Evolutionary conservation across 2,888 invertebrate species (phyloP), one percentile per base, ranked within the genome.

Genomic region (Pemphredon lugubris): DNA sequence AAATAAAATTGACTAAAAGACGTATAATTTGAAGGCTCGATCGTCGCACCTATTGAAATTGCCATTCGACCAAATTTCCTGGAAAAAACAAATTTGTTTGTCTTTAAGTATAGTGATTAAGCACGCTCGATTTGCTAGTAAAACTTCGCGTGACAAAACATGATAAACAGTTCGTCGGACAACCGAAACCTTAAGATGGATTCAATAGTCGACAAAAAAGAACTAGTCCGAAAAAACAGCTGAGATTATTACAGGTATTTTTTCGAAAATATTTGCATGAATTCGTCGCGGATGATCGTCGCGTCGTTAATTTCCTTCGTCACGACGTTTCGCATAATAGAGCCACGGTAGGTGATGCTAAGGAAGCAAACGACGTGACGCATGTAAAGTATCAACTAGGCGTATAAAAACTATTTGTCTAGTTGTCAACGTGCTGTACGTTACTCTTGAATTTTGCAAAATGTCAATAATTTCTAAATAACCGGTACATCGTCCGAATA

Each of bases 201-300:
- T 45, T 32, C 53, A 37, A 51, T 51, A 26, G 13, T 4, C 20
- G n/a, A 6, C n/a, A 44, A 61, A 54, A 63, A 66, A 60, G 47
- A 37, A 45, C 23, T 64, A 67, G 39, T 45, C n/a, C 40, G 14
- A n/a, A 16, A 18, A 39, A 53, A 47, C 40, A 53, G 45, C 23
- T 39, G 40, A 53, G 64, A 70, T 74, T 75, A 85, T 84, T 84
- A 85, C 83, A 83, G 84, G 66, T 75, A 85, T 85, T 83, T 80
- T 68, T 51, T 45, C 55, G 34, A 73, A 78, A 82, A 59, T 84
- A 84, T 84, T 84, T 83, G 74, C 84, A 81, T 83, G 66, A 81
- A 70, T 73, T 40, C 45, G 26, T 13, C 18, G 34, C 32, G 44
- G 44, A 42, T 32, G 45, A 26, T 30, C 34, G 60, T 42, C n/a